phyloP scores from a whole-genome alignment of 2,888 invertebrate genomes.

The Rhagonycha fulva region DNA sequence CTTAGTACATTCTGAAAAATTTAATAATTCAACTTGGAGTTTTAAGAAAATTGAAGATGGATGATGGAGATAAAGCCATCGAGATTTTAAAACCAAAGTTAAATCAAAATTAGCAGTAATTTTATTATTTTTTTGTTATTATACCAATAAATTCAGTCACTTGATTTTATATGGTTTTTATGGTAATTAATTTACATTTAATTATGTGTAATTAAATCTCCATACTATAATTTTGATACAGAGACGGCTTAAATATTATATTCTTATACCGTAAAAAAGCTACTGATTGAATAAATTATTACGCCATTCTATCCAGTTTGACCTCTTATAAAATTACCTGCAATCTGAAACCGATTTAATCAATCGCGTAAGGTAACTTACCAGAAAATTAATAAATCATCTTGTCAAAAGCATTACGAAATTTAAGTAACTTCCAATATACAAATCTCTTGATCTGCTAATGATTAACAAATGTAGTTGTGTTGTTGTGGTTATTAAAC shows the following conservation, averaged over 20 bases:
- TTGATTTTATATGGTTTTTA: no score
- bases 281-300: neutral
- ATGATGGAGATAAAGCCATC: no score
- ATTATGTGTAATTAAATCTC: no score
- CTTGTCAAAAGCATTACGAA: neutral
- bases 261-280: neutral
- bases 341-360: neutral
- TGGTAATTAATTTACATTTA: no score
- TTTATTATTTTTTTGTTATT: no score
- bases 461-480: neutral
- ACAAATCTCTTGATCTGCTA: neutral
- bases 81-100: no score
- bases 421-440: neutral
- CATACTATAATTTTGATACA: no score
- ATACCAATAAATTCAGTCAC: no score
- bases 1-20: no score
- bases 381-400: neutral
- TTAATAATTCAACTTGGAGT: no score
- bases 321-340: neutral
- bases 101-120: no score
- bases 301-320: neutral
- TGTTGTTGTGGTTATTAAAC: neutral
- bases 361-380: neutral
- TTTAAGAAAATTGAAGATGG: no score
- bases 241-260: neutral